Evolutionary conservation across 2,888 invertebrate genomes (phyloP).

Genomic region (Notodonta ziczac): DNA sequence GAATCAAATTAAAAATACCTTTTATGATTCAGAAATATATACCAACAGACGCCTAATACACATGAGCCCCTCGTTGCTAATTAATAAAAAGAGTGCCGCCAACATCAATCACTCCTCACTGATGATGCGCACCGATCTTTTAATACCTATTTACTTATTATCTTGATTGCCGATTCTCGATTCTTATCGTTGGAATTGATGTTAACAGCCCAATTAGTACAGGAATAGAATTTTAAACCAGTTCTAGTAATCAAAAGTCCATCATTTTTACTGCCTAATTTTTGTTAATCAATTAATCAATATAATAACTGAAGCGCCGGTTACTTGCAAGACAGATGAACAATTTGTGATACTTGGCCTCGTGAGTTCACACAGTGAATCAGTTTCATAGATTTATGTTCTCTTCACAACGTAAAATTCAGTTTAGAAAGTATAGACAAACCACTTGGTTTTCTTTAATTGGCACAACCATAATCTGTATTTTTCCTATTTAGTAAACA

Average conservation of each 20-base stretch:
- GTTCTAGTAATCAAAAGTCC: constrained; percentile 37
- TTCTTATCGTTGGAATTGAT: constrained; percentile 39
- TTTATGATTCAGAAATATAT: no score
- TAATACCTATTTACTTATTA: constrained; percentile 11
- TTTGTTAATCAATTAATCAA: constrained; percentile 35
- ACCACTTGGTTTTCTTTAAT: no score
- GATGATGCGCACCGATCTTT: constrained; percentile 34
- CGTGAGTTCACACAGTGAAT: not conserved
- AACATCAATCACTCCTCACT: constrained; percentile 27
- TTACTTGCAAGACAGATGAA: not conserved
- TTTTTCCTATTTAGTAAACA: no score
- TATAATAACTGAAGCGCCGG: constrained; percentile 13
- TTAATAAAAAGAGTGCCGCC: constrained; percentile 18
- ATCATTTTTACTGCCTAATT: constrained; percentile 32
- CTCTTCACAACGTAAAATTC: no score
- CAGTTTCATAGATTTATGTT: not conserved
- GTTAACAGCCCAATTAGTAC: constrained; percentile 42
- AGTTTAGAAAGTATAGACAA: no score
- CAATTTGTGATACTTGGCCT: not conserved
- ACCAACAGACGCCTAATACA: no score
- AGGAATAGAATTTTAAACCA: constrained; percentile 29
- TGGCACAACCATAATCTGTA: no score
- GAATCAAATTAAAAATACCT: no score
- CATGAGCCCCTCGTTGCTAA: no score
- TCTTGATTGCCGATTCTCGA: constrained; percentile 38